Evolutionary conservation across 2,113 vertebrate genomes (phyloP), one percentile per base, ranked within the genome.

Genomic region (Diadophis punctatus): DNA sequence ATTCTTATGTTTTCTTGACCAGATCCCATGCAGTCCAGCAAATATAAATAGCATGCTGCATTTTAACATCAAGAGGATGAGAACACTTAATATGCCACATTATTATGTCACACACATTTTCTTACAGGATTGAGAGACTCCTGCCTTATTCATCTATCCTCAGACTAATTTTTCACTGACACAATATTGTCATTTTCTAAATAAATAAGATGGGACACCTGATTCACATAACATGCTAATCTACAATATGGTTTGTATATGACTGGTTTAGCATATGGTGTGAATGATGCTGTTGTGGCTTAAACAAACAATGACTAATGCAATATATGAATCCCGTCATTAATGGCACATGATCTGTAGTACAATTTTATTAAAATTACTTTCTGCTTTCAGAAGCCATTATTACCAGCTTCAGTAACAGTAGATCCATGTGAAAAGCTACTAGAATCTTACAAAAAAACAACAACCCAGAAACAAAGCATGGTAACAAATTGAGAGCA

Each of bases 401-500:
- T 87, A 74, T 34, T 12, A 49, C 7, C 3, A 68, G 48, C 27
- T 86, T 5, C 2, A 18, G 49, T 10, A 93, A 25, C 0, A 1
- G 0, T 0, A 49, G 55, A 86, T 52, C 80, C n/a, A 87, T 46
- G 3, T 53, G 12, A 30, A 3, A 23, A 87, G 3, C 0, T 48
- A 25, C 49, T 18, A 22, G 20, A 43, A 56, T 6, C 7, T 52
- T 25, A 9, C 25, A 12, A 86, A 58, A 22, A 9, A 39, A n/a
- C n/a, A n/a, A n/a, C n/a, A n/a, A n/a, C n/a, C 20, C 12, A 68
- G 16, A 39, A 39, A 80, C 7, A 39, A 74, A 80, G n/a, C 27
- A 1, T 1, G 1, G 8, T 34, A 74, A 53, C 34, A 27, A 63
- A 4, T 60, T 90, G 22, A 0, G 23, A 51, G 68, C 91, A 0